Conservation (phyloP, 2,797 vertebrate species). For the Arrhamphus sclerolepis region DNA sequence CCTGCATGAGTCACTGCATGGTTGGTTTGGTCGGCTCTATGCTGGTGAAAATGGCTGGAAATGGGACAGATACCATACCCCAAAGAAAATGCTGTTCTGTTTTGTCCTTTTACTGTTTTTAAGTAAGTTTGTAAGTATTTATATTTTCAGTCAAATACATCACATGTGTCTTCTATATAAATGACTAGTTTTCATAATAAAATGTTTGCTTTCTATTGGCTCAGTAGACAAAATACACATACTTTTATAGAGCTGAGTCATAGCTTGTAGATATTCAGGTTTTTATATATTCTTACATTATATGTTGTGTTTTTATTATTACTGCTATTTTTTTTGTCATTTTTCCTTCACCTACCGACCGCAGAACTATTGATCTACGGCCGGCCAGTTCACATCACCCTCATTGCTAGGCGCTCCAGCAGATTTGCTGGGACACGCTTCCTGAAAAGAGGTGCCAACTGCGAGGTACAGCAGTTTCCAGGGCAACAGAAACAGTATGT, state of each 20-base stretch:
- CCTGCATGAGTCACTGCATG: too few relatives aligned
- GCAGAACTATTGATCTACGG: constrained; percentile 96
- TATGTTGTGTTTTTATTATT: not conserved
- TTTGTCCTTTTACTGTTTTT: not conserved
- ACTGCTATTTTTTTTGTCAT: constrained; percentile 5
- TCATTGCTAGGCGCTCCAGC: constrained; percentile 96
- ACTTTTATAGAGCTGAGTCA: not conserved
- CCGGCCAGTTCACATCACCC: constrained; percentile 92
- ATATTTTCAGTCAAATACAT: not conserved
- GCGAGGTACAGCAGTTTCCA: constrained; percentile 84
- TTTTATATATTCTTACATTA: not conserved
- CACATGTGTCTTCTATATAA: not conserved
- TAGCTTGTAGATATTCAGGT: too few relatives aligned
- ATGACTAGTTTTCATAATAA: not conserved
- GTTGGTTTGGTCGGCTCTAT: too few relatives aligned
- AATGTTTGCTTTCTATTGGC: not conserved
- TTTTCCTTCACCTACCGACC: constrained; percentile 78
- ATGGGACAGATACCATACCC: not conserved
- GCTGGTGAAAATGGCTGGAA: too few relatives aligned
- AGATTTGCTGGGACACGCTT: constrained; percentile 97
- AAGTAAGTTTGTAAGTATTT: too few relatives aligned
- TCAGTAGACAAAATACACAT: not conserved
- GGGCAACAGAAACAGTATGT: constrained; percentile 53
- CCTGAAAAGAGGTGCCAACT: constrained; percentile 95
- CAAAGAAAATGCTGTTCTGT: too few relatives aligned